A percentile compares a stretch with the other conserved stretches of the same genome.
Evolutionary conservation across 2,888 invertebrate genomes (phyloP).

Genomic region (Ophonus ardosiacus): DNA sequence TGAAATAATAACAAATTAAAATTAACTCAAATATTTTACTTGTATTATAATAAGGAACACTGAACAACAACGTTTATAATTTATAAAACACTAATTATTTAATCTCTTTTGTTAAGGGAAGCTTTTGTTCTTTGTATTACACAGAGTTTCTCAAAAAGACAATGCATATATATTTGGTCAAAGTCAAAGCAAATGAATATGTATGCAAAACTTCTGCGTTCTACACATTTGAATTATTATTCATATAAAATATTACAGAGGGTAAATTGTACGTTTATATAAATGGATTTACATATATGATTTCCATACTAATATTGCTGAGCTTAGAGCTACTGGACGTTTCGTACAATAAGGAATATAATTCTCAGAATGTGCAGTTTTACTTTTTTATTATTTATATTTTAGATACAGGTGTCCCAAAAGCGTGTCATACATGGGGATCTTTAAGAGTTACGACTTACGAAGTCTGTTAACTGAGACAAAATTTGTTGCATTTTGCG

Average conservation of each 20-base stretch:
- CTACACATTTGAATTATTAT: constrained; percentile 20
- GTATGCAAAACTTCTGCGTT: constrained; percentile 30
- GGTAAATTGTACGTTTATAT: not conserved
- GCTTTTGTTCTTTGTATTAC: constrained; percentile 19
- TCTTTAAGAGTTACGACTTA: no score
- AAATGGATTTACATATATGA: not conserved
- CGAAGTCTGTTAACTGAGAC: no score
- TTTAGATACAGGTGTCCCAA: no score
- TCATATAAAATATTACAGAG: not conserved
- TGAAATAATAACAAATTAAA: no score
- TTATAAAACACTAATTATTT: constrained; percentile 23
- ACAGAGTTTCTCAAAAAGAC: constrained; percentile 25
- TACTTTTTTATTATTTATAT: no score
- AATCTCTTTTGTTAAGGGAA: constrained; percentile 21
- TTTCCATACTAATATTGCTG: not conserved
- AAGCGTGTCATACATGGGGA: no score
- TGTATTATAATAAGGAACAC: not conserved
- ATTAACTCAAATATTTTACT: not conserved
- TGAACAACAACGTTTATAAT: not conserved
- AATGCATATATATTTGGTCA: constrained; percentile 45
- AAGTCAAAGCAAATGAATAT: constrained; percentile 41
- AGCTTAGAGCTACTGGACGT: no score
- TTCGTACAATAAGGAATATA: not conserved
- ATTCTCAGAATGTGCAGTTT: no score
- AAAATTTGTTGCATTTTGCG: no score